Base-by-base conservation (phyloP, 1,140 invertebrate species). In the Dolichoris vasculosae region DNA sequence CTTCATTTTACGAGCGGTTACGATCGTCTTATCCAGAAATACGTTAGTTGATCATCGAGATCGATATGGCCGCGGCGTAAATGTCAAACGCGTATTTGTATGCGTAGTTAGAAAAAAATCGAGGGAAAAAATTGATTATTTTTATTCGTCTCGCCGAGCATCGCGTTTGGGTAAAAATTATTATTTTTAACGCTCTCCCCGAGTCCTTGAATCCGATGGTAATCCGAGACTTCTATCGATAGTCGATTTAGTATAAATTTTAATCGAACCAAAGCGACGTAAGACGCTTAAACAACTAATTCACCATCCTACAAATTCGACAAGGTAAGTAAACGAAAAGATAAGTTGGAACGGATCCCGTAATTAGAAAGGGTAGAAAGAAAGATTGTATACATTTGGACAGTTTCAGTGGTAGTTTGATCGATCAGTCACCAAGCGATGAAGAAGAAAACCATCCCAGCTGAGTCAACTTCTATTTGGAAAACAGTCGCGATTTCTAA, bases 391-490 rank as follows among this genome's bases (percentile, higher is more conserved):
- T 73, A 73, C 23, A 43, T 73, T n/a, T 23, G n/a, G 23, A 43
- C 43, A n/a, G 69, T 2, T 73, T 73, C 38, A 11, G 15, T 0
- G 38, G 17, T 23, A 9, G 17, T 43, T 43, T 17, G 1, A 63
- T 63, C 55, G 55, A 59, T 79, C 55, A 79, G 51, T 63, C 23
- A 40, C 38, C 26, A 8, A 79, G 48, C 30, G 4, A 23, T 11
- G 17, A 43, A 0, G 23, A 55, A 35, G 48, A 55, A n/a, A 77
- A 32, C 11, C 30, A 35, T 4, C 51, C 40, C 77, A 35, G 77
- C 38, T 46, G 63, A 81, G 78, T 81, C 78, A 67, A 81, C 35
- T 81, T 81, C 51, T 51, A 46, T 63, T 55, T 40, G 17, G 9
- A 79, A 63, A 63, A 1, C 35, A 40, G 32, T 63, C 32, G 76